A percentile compares a stretch with the other conserved stretches of the same genome.
Evolutionary conservation across 2,797 vertebrate genomes (phyloP).

Genomic region (Onychomys leucogaster): DNA sequence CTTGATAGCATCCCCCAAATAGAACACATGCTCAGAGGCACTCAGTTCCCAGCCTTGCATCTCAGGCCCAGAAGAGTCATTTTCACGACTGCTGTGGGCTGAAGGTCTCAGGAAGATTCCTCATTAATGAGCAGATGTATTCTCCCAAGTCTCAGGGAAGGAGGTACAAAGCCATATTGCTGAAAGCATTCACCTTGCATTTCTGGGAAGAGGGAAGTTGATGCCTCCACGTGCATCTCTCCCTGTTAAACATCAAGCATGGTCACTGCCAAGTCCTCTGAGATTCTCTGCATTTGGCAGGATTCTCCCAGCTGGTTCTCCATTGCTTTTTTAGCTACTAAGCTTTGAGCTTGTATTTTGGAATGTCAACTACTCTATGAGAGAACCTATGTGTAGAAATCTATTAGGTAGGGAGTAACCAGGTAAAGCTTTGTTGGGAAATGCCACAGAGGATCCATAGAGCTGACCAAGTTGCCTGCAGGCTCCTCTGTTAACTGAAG

Average conservation of each 20-base stretch:
- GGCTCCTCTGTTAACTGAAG: not conserved
- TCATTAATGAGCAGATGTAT: not conserved
- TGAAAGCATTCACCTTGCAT: not conserved
- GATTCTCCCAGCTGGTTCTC: not conserved
- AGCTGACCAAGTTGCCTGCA: not conserved
- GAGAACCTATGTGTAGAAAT: not conserved
- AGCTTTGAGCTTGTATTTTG: not conserved
- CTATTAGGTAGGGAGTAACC: not conserved
- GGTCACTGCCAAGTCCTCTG: not conserved
- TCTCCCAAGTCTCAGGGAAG: not conserved
- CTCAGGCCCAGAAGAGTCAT: not conserved
- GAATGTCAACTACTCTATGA: not conserved
- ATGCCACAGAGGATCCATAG: not conserved
- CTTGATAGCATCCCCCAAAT: not conserved
- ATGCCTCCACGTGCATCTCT: not conserved
- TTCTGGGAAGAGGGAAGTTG: slow-evolving; percentile 46
- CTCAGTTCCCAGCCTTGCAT: not conserved
- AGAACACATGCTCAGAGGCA: not conserved
- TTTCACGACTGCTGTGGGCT: not conserved
- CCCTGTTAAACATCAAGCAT: slow-evolving; percentile 24
- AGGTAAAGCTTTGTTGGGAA: not conserved
- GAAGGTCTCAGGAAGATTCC: not conserved
- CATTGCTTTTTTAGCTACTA: not conserved
- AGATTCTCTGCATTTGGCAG: not conserved
- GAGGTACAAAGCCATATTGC: not conserved